Conservation (phyloP, 2,888 invertebrate species). For the Cacoxenus indagator region DNA sequence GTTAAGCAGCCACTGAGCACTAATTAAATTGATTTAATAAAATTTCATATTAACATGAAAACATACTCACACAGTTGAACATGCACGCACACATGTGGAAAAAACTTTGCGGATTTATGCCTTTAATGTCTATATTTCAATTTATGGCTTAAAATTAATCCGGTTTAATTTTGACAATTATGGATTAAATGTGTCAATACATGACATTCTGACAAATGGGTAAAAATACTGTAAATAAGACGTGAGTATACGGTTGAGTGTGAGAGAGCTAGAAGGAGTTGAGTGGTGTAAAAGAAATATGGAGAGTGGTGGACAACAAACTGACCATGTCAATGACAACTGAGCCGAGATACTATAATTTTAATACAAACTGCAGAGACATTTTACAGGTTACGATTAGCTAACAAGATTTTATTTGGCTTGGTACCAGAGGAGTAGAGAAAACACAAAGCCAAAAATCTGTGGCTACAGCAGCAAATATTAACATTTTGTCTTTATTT, state of each 20-base stretch:
- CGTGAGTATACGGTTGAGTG: background rate
- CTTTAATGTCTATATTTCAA: slow-evolving; percentile 45
- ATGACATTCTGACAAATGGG: slow-evolving; percentile 50
- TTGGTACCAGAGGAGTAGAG: background rate
- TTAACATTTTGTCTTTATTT: no score
- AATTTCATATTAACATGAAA: background rate
- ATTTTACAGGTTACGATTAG: background rate
- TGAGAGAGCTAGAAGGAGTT: background rate
- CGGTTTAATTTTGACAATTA: slow-evolving; percentile 56
- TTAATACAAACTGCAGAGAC: background rate
- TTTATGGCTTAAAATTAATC: slow-evolving; percentile 56
- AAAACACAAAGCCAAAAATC: background rate
- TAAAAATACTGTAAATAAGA: background rate
- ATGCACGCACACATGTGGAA: background rate
- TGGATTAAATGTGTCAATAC: slow-evolving; percentile 59
- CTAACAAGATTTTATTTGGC: background rate
- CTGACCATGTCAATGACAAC: background rate
- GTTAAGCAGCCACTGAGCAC: slow-evolving; percentile 3
- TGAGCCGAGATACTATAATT: background rate
- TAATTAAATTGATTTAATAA: slow-evolving; percentile 12
- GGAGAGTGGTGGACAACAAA: background rate
- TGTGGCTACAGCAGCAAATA: slow-evolving; percentile 1
- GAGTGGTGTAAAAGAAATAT: background rate
- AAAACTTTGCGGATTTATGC: background rate
- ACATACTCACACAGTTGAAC: background rate